phyloP scores from a whole-genome alignment of 2,797 vertebrate species.

The Tapera naevia region DNA sequence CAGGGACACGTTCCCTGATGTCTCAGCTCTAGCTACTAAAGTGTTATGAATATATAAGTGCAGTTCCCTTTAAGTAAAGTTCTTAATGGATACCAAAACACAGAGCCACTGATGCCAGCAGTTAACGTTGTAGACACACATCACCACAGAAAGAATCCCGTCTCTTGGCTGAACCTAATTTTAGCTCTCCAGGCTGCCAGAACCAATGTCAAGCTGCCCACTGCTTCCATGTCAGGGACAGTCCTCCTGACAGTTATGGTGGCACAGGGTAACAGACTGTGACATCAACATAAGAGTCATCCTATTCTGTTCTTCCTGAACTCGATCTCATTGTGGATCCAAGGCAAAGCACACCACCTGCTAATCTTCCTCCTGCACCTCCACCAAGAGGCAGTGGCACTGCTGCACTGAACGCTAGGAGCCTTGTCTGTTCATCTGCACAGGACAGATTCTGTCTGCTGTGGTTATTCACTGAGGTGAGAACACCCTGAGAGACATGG shows the following conservation, averaged over 20 bases:
- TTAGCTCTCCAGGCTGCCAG: background rate
- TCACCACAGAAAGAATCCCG: background rate
- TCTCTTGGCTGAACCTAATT: background rate
- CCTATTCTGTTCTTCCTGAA: background rate
- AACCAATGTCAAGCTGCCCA: background rate
- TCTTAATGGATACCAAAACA: background rate
- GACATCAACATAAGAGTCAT: accelerated
- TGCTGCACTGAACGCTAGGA: background rate
- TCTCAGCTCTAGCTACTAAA: background rate
- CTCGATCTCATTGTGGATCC: background rate
- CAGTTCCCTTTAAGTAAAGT: background rate
- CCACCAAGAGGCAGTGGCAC: background rate
- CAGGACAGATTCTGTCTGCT: background rate
- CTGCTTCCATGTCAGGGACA: background rate
- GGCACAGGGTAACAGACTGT: background rate
- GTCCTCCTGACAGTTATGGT: background rate
- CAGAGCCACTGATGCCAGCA: background rate
- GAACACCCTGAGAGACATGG: background rate
- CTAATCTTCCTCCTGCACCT: background rate
- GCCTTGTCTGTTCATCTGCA: background rate
- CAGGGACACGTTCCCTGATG: background rate
- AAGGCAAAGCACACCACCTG: slow-evolving; percentile 22
- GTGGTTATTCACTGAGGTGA: background rate
- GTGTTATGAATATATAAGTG: background rate
- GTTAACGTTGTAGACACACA: background rate